These are phyloP conservation scores for Eueremaeus valkanovi DNA, from an alignment of 2,888 invertebrate genomes.

Conservation along the genomic window DNA sequence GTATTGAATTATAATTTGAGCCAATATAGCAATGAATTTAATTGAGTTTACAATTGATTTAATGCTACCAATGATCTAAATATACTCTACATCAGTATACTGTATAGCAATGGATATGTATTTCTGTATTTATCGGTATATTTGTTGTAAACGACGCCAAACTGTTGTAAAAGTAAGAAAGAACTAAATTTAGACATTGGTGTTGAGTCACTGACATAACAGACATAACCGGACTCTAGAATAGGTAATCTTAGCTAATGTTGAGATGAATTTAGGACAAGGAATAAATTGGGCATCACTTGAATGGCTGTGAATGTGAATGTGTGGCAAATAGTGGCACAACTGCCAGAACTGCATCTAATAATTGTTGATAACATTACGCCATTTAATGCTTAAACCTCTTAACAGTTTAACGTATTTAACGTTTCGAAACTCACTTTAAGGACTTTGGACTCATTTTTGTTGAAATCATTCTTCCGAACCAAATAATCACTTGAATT, in stretches of 20 bases:
- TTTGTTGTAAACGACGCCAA: neutral
- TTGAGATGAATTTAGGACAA: slow-evolving; percentile 31
- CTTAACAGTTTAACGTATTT: slow-evolving; percentile 11
- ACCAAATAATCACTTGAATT: slow-evolving; percentile 15
- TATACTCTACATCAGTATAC: no score
- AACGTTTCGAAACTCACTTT: slow-evolving; percentile 25
- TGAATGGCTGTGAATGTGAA: no score
- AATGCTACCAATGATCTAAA: no score
- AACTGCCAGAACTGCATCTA: slow-evolving; percentile 5
- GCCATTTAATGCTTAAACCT: slow-evolving; percentile 31
- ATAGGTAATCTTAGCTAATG: neutral
- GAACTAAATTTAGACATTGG: slow-evolving; percentile 21
- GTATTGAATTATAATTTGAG: no score
- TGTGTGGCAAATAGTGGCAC: neutral
- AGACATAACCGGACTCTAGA: slow-evolving; percentile 27
- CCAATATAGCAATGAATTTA: no score
- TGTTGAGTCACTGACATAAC: slow-evolving; percentile 32
- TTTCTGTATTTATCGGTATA: slow-evolving; percentile 11
- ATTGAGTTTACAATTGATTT: no score
- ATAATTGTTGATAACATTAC: slow-evolving; percentile 13
- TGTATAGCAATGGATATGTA: no score
- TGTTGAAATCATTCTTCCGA: slow-evolving; percentile 19
- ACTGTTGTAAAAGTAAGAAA: neutral
- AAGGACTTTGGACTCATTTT: slow-evolving; percentile 31
- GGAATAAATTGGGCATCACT: slow-evolving; percentile 33